Conservation (phyloP, 2,888 invertebrate species). For the Synanthedon andrenaeformis region DNA sequence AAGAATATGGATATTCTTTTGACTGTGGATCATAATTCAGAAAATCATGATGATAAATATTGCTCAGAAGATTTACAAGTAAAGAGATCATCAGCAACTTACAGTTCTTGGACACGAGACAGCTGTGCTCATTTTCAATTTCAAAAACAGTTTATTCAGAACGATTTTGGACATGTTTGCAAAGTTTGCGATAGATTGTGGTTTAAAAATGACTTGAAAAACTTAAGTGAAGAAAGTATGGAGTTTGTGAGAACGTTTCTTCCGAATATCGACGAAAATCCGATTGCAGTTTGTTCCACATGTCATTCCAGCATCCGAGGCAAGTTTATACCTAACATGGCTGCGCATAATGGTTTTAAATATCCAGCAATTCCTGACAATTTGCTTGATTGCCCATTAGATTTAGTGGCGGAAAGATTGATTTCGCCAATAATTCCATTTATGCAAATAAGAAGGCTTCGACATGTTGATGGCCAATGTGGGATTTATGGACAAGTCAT, state of each 20-base stretch:
- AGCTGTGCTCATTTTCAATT: too few relatives aligned
- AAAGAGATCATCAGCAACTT: constrained; percentile 3
- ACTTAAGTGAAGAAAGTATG: background rate
- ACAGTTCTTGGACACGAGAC: too few relatives aligned
- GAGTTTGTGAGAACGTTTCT: too few relatives aligned
- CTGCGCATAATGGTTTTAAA: constrained; percentile 14
- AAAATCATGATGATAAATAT: too few relatives aligned
- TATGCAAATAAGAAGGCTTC: constrained; percentile 21
- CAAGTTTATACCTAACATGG: too few relatives aligned
- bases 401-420: constrained; percentile 14
- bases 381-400: constrained; percentile 11
- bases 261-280: too few relatives aligned
- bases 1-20: too few relatives aligned
- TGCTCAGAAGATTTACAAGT: too few relatives aligned
- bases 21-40: too few relatives aligned
- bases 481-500: constrained; percentile 22
- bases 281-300: background rate
- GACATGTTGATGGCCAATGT: constrained; percentile 15
- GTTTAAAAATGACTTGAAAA: constrained; percentile 11
- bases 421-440: constrained; percentile 21
- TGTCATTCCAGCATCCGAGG: too few relatives aligned
- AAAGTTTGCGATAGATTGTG: constrained; percentile 15
- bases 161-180: constrained; percentile 16
- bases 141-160: constrained; percentile 6
- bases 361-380: constrained; percentile 17